phyloP scores from a whole-genome alignment of 2,797 vertebrate species.

The Enteromius thamalakanensis region DNA sequence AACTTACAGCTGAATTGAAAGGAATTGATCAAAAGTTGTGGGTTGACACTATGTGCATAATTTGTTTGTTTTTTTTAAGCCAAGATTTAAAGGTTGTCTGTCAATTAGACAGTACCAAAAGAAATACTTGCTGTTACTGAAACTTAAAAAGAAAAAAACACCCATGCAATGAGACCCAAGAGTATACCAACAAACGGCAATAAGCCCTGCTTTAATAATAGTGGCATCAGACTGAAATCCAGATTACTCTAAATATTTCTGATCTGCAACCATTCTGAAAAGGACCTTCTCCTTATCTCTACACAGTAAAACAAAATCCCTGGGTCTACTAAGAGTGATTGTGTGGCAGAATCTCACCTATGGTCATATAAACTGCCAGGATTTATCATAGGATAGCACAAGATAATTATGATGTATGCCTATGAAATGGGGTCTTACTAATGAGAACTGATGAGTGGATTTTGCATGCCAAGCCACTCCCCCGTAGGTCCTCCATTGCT shows the following conservation, averaged over 20 bases:
- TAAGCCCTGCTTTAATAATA: neutral
- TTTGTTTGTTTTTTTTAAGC: neutral
- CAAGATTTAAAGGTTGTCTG: neutral
- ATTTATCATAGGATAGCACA: slow-evolving; percentile 14
- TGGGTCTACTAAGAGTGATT: slow-evolving; percentile 5
- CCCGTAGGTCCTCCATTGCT: neutral
- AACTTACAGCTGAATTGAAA: neutral
- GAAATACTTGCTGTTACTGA: too few relatives aligned
- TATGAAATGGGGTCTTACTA: neutral
- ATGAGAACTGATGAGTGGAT: neutral
- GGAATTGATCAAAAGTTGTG: neutral
- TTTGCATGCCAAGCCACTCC: neutral
- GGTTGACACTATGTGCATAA: neutral
- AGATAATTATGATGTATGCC: neutral
- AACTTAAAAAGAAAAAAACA: neutral
- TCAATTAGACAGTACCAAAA: too few relatives aligned
- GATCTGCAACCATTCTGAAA: neutral
- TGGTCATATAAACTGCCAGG: neutral
- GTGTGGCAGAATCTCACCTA: slow-evolving; percentile 12
- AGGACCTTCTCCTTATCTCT: neutral
- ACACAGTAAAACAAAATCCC: slow-evolving; percentile 1
- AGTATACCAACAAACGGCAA: neutral
- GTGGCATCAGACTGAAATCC: neutral
- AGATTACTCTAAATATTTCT: neutral
- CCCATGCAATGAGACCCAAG: neutral